Evolutionary conservation across 2,797 vertebrate genomes (phyloP).

Genomic region (Clamator glandarius): DNA sequence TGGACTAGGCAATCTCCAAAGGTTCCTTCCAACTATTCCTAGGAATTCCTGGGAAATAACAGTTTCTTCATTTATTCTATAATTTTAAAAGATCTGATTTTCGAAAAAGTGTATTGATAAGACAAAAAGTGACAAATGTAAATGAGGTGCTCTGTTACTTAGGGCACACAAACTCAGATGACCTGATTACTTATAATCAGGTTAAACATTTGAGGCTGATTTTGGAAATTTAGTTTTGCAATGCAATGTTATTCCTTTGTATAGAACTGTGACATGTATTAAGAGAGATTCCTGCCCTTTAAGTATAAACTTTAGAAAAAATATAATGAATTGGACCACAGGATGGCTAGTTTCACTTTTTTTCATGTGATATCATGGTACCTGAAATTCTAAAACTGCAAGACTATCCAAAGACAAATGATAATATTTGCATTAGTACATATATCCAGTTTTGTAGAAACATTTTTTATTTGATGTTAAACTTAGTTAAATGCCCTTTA

Average conservation of each 20-base stretch:
- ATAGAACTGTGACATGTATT: not conserved
- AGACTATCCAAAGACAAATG: not conserved
- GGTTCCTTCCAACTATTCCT: not conserved
- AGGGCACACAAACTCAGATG: not conserved
- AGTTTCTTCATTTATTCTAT: not conserved
- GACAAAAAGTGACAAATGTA: not conserved
- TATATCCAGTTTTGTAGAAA: not conserved
- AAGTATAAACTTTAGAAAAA: not conserved
- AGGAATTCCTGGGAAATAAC: not conserved
- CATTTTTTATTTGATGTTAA: not conserved
- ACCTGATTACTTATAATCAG: too few species aligned
- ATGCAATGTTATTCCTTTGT: not conserved
- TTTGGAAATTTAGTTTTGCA: not conserved
- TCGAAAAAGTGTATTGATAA: not conserved
- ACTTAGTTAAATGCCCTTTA: not conserved
- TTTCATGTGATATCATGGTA: not conserved
- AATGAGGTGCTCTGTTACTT: not conserved
- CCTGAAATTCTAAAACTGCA: not conserved
- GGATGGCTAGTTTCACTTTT: not conserved
- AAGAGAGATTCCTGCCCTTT: not conserved
- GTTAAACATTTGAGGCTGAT: not conserved
- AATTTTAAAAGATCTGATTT: not conserved
- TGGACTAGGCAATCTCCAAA: not conserved
- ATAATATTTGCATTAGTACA: not conserved
- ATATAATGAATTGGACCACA: not conserved